A percentile compares a stretch with the other conserved stretches of the same genome.
Evolutionary conservation across 2,113 vertebrate genomes (phyloP).

Genomic region (Eulemur rufifrons): DNA sequence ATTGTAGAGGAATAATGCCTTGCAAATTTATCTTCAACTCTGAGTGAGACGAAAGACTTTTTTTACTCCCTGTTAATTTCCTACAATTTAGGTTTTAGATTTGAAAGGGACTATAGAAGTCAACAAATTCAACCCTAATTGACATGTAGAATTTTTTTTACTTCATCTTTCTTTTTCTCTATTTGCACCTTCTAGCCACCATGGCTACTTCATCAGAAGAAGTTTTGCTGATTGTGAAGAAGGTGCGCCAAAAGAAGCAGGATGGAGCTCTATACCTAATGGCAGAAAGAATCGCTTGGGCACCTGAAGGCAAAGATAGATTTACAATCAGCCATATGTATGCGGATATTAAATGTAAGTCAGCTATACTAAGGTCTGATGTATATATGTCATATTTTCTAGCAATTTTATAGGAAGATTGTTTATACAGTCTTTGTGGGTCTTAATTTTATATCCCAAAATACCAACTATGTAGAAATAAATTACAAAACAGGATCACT

Average conservation of each 20-base stretch:
- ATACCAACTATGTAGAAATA: not conserved
- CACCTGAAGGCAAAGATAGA: slow-evolving; percentile 97
- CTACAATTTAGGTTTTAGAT: not conserved
- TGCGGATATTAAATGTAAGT: slow-evolving; percentile 98
- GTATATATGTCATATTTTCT: not conserved
- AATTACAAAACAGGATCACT: not conserved
- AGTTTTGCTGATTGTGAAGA: slow-evolving; percentile 96
- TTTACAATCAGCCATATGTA: slow-evolving; percentile 98
- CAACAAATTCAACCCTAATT: not conserved
- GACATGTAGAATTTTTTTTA: not conserved
- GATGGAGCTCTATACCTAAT: slow-evolving; percentile 98
- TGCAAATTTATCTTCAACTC: slow-evolving; percentile 3
- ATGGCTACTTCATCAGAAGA: slow-evolving; percentile 99
- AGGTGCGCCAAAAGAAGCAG: slow-evolving; percentile 98
- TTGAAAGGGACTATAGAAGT: not conserved
- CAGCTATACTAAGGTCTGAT: not conserved
- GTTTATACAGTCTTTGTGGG: not conserved
- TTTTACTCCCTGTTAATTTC: not conserved
- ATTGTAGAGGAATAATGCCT: not conserved
- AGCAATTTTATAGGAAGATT: not conserved
- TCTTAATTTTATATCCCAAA: not conserved
- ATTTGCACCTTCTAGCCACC: slow-evolving; percentile 68
- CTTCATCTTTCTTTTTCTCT: not conserved
- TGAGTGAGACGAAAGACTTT: not conserved
- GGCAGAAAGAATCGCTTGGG: slow-evolving; percentile 98